Evolutionary conservation across 2,797 vertebrate species (phyloP), one percentile per base, ranked within the genome.

Genomic region (Loris lydekkerianus): DNA sequence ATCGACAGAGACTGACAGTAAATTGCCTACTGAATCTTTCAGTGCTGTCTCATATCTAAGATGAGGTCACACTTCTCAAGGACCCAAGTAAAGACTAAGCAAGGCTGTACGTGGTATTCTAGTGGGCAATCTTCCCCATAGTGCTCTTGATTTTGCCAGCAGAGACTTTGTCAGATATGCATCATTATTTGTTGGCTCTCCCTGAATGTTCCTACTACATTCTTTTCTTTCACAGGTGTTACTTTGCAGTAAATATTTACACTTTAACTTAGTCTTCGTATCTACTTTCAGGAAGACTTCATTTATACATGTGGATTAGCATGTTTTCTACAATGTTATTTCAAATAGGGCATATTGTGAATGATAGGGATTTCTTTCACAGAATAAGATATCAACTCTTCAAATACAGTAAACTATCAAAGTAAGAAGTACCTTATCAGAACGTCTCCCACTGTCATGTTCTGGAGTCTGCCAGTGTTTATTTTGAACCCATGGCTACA

Each of bases 101-200:
- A 78, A n/a, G 31, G 31, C 21, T 25, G 2, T 23, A 4, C 0
- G 2, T 10, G 0, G 2, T 11, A 49, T 2, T 46, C 60, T 7
- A 43, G 11, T 17, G 63, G n/a, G 31, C 7, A 23, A 1, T 40
- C 34, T 77, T 60, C 76, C 7, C 43, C 67, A 10, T 17, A 60
- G 61, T 82, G 8, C 18, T 37, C 40, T 89, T 56, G 53, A 25
- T 72, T 72, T 46, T 63, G 53, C 11, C 14, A 6, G 3, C 37
- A 53, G 63, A 58, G 29, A 63, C 43, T 29, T 25, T 20, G 2
- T 70, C 40, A 37, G 9, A 23, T 31, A 3, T 70, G 53, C 15
- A 7, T n/a, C 17, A 29, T 2, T 9, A 3, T 14, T 21, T 73
- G 0, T 67, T 65, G 37, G 27, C 9, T 43, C 1, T 21, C 40